A percentile compares a stretch with the other conserved stretches of the same genome.
Evolutionary conservation across 2,888 invertebrate species (phyloP).

Genomic region (Agapostemon virescens): DNA sequence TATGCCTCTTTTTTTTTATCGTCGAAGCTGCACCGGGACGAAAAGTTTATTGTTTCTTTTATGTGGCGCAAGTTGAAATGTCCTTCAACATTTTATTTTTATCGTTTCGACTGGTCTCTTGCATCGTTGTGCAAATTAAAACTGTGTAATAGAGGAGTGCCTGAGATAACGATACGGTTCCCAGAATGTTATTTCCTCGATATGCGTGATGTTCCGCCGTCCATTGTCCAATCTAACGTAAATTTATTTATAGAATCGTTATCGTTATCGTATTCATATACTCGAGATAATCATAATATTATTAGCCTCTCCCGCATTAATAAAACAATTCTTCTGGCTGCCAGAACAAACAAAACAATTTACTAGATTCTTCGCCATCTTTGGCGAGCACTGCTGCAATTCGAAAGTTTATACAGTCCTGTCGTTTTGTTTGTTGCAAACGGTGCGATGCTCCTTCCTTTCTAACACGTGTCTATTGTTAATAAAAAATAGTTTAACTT

Average conservation of each 20-base stretch:
- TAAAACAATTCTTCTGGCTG: background rate
- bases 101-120: background rate
- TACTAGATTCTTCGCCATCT: background rate
- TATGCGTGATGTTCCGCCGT: background rate
- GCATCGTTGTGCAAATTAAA: background rate
- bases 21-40: background rate
- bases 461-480: too few relatives aligned
- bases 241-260: conserved; percentile 34
- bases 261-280: conserved; percentile 25
- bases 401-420: too few relatives aligned
- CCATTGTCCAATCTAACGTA: background rate
- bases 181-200: background rate
- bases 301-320: background rate
- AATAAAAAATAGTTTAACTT: too few relatives aligned
- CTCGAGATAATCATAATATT: conserved; percentile 4
- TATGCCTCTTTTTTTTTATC: background rate
- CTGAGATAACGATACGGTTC: background rate
- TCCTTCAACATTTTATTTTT: background rate
- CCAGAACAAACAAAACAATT: background rate
- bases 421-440: too few relatives aligned
- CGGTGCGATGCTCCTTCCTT: too few relatives aligned
- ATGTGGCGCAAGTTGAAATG: background rate
- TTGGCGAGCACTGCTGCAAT: too few relatives aligned
- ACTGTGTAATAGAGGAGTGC: background rate
- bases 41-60: background rate